Evolutionary conservation across 2,888 invertebrate species (phyloP), one percentile per base, ranked within the genome.

Genomic region (Rhodophaea formosa): DNA sequence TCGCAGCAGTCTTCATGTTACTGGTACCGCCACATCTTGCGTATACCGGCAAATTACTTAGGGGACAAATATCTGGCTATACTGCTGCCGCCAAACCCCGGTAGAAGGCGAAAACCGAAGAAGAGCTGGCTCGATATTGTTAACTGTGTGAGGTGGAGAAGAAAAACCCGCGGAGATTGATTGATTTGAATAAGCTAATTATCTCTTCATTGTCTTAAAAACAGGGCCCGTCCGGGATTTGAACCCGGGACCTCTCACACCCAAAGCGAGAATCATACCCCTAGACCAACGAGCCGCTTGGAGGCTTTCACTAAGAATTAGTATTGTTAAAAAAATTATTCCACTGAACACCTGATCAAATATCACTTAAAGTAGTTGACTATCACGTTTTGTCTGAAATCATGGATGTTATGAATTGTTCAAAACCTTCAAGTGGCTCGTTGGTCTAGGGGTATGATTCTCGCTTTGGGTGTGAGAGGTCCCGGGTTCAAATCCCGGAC

Each of bases 231-330:
- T 81, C 84, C 84, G 82, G 84, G 84, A 86, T 84, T 86, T 84
- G 84, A 86, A 86, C 84, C 86, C 84, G 84, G 83, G 83, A 84
- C 86, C 85, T 84, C 84, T 85, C 86, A 80, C 85, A 87, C 84
- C 86, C 84, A 75, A 83, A 84, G 82, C 80, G 80, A 82, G 77
- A 82, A 83, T 84, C 82, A 84, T 84, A 80, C 84, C 83, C 76
- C 82, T 83, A 84, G 82, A 85, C 84, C 83, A 84, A 82, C 82
- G 83, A 82, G 84, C 84, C 82, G 59, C 54, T 60, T 62, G 53
- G 47, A 17, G 8, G 35, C 17, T 8, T 14, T 5, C 7, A 8
- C 17, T 5, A 23, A 23, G 23, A 23, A 23, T 5, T 23, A 23
- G 23, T 23, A 23, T 23, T 23, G 23, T 3, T 3, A 23, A 5